These are phyloP conservation scores for Tinamus guttatus DNA, from an alignment of 2,113 vertebrate species.

Conservation along the genomic window DNA sequence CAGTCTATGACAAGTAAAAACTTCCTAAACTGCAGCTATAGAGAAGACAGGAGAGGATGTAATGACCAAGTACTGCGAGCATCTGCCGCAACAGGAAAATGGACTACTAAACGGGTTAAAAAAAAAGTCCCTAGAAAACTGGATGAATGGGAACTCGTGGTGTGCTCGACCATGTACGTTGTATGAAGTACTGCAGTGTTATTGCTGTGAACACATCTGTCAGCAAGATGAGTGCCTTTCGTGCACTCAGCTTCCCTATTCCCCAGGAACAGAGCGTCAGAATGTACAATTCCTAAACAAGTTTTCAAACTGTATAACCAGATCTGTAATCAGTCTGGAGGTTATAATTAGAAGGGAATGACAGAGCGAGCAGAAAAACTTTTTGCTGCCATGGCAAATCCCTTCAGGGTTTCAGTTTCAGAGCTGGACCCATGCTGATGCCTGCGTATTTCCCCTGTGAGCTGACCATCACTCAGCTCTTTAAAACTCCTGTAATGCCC, in stretches of 20 bases:
- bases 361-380: background rate
- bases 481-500: background rate
- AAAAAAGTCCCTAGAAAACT: slow-evolving; percentile 2
- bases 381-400: background rate
- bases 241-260: background rate
- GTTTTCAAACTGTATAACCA: background rate
- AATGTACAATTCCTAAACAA: slow-evolving; percentile 7
- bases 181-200: background rate
- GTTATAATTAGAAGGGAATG: background rate
- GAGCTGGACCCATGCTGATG: background rate
- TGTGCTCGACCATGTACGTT: background rate
- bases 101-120: slow-evolving; percentile 22
- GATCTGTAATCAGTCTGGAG: background rate
- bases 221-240: background rate
- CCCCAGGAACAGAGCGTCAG: background rate
- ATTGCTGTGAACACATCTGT: fast-evolving
- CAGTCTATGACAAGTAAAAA: background rate
- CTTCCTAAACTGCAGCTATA: background rate
- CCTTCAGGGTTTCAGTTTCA: background rate
- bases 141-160: background rate
- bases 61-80: background rate
- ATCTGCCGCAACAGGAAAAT: background rate
- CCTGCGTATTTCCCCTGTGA: background rate
- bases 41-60: background rate
- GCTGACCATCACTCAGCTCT: background rate